Base-by-base conservation (phyloP, 2,113 vertebrate species). In the Pogona vitticeps region DNA sequence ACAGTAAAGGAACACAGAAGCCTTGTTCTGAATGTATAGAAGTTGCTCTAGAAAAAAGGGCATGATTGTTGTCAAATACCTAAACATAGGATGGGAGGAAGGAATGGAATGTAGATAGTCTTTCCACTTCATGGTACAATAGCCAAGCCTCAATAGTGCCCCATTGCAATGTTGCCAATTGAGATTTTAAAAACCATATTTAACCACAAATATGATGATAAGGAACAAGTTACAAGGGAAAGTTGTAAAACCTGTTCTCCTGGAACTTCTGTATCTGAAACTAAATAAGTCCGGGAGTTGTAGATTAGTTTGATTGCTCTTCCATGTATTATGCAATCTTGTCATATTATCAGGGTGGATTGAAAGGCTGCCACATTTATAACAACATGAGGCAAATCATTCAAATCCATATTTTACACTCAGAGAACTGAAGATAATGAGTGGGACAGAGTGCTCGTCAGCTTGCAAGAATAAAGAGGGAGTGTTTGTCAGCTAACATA, bases 231-330 rank as follows among this genome's bases (percentile, higher is more conserved):
- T 58, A 46, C 10, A 31, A 31, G n/a, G 46, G 33, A 79, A 40
- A 63, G 68, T 12, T 80, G 85, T 42, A 28, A 61, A 80, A 86
- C 52, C 18, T 80, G 36, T 80, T 86, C 71, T 12, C 28, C 84
- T 80, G 52, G 84, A 58, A 61, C 14, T 80, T 73, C 56, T 80
- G 61, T 28, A 63, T 46, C 28, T 40, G 36, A 72, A 13, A 61
- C 68, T 63, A 33, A 28, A 78, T 38, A 58, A 72, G 80, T 13
- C 33, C 12, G 8, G 67, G 20, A 72, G 6, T 33, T 72, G 38
- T 70, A 15, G 76, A 73, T 80, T 42, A 26, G 18, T 71, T 36
- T 9, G 15, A 38, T 79, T 61, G 36, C 38, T 17, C 31, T 28
- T 76, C 33, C 36, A 65, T 38, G 61, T 77, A 42, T 36, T 36